These are phyloP conservation scores for Adoxophyes honmai DNA, from an alignment of 1,140 invertebrate species.

Conservation along the genomic window DNA sequence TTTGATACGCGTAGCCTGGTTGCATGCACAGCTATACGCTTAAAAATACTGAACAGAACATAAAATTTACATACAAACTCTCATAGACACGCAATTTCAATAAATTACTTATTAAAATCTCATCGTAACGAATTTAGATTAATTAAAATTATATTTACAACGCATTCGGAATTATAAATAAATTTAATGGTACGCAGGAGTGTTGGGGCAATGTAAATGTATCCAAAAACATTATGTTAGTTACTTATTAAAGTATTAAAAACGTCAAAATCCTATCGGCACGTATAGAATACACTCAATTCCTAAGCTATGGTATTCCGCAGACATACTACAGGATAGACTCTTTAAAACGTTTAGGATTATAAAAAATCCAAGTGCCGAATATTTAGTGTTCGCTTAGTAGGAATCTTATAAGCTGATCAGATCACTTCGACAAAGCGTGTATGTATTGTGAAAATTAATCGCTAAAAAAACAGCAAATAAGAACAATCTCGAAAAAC, in stretches of 20 bases:
- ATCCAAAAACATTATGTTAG: slow-evolving; percentile 27
- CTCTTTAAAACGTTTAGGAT: no score
- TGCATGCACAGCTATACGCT: slow-evolving; percentile 40
- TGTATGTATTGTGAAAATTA: no score
- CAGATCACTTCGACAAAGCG: no score
- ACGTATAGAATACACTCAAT: slow-evolving; percentile 29
- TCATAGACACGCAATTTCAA: slow-evolving; percentile 46
- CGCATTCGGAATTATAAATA: slow-evolving; percentile 29
- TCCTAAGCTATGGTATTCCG: slow-evolving; percentile 28
- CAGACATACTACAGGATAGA: not conserved
- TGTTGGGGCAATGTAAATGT: slow-evolving; percentile 31
- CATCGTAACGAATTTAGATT: slow-evolving; percentile 51
- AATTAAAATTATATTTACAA: slow-evolving; percentile 41
- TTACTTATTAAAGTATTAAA: slow-evolving; percentile 31
- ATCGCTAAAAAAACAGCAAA: no score
- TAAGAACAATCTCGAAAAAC: no score
- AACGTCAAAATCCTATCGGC: slow-evolving; percentile 20
- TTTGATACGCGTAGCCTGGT: not conserved
- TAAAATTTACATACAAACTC: slow-evolving; percentile 72
- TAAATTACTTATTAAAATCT: slow-evolving; percentile 52
- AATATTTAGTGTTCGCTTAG: no score
- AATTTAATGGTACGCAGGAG: slow-evolving; percentile 21
- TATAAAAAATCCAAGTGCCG: no score
- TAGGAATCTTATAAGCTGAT: no score
- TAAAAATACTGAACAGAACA: slow-evolving; percentile 71